Evolutionary conservation across 2,797 vertebrate genomes (phyloP).

Genomic region (Acropternis orthonyx): DNA sequence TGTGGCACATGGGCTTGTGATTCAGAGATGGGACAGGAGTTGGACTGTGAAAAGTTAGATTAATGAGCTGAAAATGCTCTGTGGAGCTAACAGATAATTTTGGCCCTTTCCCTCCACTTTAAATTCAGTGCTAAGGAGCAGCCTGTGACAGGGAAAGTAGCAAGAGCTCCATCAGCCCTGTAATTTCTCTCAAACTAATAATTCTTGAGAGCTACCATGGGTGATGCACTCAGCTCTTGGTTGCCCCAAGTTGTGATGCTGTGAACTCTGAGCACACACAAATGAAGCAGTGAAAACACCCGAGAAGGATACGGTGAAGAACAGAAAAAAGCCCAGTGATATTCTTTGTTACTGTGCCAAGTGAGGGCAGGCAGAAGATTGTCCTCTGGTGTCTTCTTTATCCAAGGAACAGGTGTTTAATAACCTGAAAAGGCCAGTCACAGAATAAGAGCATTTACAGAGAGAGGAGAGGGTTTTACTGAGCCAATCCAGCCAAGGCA

Average conservation of each 20-base stretch:
- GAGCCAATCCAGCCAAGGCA: not conserved
- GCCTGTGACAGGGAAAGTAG: not conserved
- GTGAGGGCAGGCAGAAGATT: not conserved
- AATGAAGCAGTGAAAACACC: not conserved
- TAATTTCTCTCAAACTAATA: not conserved
- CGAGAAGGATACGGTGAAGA: not conserved
- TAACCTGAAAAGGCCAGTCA: not conserved
- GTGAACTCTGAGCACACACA: not conserved
- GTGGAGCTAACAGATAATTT: not conserved
- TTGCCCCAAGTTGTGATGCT: not conserved
- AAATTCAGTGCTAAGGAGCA: not conserved
- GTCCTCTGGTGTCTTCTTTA: not conserved
- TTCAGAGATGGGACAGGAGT: not conserved
- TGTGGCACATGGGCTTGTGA: not conserved
- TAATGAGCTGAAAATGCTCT: conserved; percentile 1
- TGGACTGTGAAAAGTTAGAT: not conserved
- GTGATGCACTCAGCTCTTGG: not conserved
- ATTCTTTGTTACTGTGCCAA: not conserved
- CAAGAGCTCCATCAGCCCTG: not conserved
- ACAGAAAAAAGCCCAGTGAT: not conserved
- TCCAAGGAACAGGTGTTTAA: not conserved
- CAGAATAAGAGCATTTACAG: not conserved
- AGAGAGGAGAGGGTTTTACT: not conserved
- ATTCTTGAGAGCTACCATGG: not conserved
- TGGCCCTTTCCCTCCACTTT: not conserved